Percentiles rank a stretch among this genome's conserved stretches.
phyloP scores from a whole-genome alignment of 1,140 invertebrate species.

The Aphelinus atriplicis region DNA sequence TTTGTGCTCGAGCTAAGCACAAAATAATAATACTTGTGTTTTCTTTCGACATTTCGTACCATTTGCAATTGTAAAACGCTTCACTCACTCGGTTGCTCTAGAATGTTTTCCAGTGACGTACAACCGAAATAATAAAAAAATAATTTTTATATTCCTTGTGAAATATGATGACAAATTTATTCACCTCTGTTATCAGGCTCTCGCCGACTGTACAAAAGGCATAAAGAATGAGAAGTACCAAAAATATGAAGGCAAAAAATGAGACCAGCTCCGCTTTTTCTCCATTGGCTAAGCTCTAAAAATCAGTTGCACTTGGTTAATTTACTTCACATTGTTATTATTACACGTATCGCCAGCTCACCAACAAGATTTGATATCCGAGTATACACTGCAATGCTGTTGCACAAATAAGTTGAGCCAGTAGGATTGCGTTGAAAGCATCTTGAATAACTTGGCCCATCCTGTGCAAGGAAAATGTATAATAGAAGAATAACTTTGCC shows the following conservation, averaged over 20 bases:
- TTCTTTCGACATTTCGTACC: conserved; percentile 34
- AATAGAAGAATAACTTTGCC: no score
- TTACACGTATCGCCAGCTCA: conserved; percentile 38
- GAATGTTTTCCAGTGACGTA: not conserved
- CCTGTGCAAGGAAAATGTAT: conserved; percentile 32
- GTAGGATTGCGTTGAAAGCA: conserved; percentile 51
- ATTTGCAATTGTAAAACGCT: conserved; percentile 46
- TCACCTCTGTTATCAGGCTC: conserved; percentile 51
- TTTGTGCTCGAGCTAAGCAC: conserved; percentile 43
- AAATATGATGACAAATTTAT: not conserved
- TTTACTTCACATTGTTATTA: conserved; percentile 4
- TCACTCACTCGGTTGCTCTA: conserved; percentile 39
- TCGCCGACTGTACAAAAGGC: conserved; percentile 52
- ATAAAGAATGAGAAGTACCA: conserved; percentile 52
- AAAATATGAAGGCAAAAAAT: conserved; percentile 51
- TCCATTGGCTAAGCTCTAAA: conserved; percentile 47
- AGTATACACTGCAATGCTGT: conserved; percentile 53
- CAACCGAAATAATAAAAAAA: not conserved
- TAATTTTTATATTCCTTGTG: not conserved
- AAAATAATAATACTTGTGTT: conserved; percentile 42
- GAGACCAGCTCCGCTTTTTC: conserved; percentile 49
- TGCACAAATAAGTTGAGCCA: conserved; percentile 51
- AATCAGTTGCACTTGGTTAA: not conserved
- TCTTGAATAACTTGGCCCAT: conserved; percentile 51
- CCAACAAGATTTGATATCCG: conserved; percentile 53